Conservation (phyloP, 2,888 invertebrate genomes). For the Cephus sareptanus region DNA sequence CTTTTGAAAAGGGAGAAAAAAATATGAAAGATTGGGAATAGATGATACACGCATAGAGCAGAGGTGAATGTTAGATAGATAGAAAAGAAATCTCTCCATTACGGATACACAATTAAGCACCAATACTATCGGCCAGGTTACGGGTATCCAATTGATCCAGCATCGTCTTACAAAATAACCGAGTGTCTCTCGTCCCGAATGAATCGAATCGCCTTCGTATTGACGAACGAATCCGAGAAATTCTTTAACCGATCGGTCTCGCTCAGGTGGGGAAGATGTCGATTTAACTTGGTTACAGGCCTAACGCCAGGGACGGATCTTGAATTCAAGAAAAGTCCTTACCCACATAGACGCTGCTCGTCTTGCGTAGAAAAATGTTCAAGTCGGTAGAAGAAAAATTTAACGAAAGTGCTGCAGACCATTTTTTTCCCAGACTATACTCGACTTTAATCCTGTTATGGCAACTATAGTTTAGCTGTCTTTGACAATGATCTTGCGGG, state of each 20-base stretch:
- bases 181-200: conserved; percentile 27
- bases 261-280: conserved; percentile 35
- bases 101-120: conserved; percentile 1
- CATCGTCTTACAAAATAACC: conserved; percentile 19
- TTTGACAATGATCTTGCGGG: neutral
- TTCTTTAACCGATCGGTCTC: conserved; percentile 45
- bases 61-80: neutral
- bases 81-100: neutral
- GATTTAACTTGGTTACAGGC: conserved; percentile 1
- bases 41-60: neutral
- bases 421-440: neutral
- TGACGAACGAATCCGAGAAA: conserved; percentile 45
- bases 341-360: neutral
- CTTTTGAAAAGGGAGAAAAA: neutral
- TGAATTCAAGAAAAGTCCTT: neutral
- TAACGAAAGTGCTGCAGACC: neutral
- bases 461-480: neutral
- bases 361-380: neutral
- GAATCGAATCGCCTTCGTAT: conserved; percentile 33
- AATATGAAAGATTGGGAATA: conserved; percentile 1
- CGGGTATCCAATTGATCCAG: conserved; percentile 10
- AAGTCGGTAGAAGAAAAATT: neutral
- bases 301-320: neutral
- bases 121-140: neutral
- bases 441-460: neutral